Base-by-base conservation (phyloP, 2,888 invertebrate species). In the Cremastobaeus sp. region DNA sequence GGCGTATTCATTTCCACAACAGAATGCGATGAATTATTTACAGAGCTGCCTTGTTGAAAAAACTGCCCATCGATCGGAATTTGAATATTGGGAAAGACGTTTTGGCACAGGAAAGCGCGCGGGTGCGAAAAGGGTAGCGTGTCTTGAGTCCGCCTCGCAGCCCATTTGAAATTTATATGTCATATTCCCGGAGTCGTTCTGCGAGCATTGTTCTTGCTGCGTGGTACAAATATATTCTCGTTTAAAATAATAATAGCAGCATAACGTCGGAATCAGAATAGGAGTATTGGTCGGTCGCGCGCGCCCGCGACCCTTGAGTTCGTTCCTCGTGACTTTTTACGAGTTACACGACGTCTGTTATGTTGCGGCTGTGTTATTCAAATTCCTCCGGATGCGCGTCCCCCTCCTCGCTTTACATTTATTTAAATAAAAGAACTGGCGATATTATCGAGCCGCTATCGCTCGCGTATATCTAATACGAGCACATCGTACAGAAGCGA, bases 391-490 rank as follows among this genome's bases (percentile, higher is more conserved):
- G 62, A 71, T 66, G 62, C 47, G 14, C 50, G 25, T 37, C 20
- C 65, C 65, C 55, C 62, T 52, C 69, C 50, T 47, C 52, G 41
- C 69, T 69, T 69, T 64, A 55, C 74, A 72, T 65, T 74, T 74
- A 72, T 74, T 74, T 74, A 64, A 71, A 69, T 71, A 76, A 79
- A 78, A 74, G 77, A 74, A 64, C 60, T 68, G 70, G 69, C 77
- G 82, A 82, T 82, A 77, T 71, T 81, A 83, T 83, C 81, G 77
- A 77, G 60, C 70, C 77, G 64, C 71, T 80, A 82, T 83, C 81
- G 73, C 50, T 52, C 71, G 74, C 79, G 83, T 83, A 81, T 83
- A 84, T 84, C 82, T 82, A 83, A 83, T 81, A 79, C 78, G 76
- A 70, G 66, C 69, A 70, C 70, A 48, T 64, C 65, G 69, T 57